Evolutionary conservation across 1,140 invertebrate genomes (phyloP), one percentile per base, ranked within the genome.

Genomic region (Lasioglossum baleicum): DNA sequence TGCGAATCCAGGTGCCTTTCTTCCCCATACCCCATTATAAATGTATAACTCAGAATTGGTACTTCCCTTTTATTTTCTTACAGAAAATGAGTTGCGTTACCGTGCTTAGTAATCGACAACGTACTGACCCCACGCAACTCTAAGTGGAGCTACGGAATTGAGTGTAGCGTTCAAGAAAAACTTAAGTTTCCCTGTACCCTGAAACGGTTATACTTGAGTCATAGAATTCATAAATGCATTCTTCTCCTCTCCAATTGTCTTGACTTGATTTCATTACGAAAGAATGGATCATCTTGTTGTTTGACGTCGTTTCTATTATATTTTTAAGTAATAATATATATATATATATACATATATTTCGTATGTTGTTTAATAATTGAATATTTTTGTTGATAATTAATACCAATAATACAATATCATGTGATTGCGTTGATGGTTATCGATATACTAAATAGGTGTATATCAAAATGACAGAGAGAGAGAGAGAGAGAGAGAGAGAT

Each of bases 221-320:
- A 35, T 79, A 51, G 44, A 26, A 35, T 65, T 61, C 73, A 77
- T 81, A 66, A 63, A 77, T 71, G 35, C 72, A 66, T 80, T 56
- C 44, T 58, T 61, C 10, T 63, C 31, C 13, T 5, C 44, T 48
- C 26, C 26, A 11, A 53, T 48, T 75, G 70, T 69, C 66, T 90
- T 90, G 89, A 92, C 89, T 92, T 91, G 90, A 93, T 92, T 92
- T 91, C 90, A 91, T 92, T 89, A 2, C 87, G 81, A 77, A 89
- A 83, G 84, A 90, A 90, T 90, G 90, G 87, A 92, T 92, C 88
- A 91, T 92, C 86, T 88, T 89, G 87, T 92, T 90, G 84, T 89
- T 90, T 88, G 78, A 88, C 85, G 85, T 82, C 75, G 79, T 83
- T 87, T 90, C 80, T 87, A 85, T 83, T 81, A 88, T 83, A 86